phyloP scores from a whole-genome alignment of 2,113 vertebrate genomes.

The Mandrillus leucophaeus region DNA sequence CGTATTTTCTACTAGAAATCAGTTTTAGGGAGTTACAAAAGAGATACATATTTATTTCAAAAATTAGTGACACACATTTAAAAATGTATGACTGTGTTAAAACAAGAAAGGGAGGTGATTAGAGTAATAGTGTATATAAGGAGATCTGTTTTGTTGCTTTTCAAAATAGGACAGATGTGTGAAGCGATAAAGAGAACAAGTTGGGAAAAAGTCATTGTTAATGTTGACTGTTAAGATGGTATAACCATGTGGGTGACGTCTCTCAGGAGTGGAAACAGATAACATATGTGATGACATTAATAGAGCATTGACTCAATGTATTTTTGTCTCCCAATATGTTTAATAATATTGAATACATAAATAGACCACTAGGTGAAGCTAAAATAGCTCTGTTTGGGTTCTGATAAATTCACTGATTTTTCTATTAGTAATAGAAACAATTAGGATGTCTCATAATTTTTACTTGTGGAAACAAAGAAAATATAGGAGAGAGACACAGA shows the following conservation, averaged over 20 bases:
- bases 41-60: not conserved
- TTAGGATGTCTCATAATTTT: not conserved
- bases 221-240: not conserved
- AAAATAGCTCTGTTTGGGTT: not conserved
- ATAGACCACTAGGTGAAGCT: not conserved
- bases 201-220: not conserved
- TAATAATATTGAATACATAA: not conserved
- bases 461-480: conserved; percentile 1
- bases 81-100: not conserved
- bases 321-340: not conserved
- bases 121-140: not conserved
- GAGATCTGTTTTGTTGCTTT: not conserved
- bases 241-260: not conserved
- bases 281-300: not conserved
- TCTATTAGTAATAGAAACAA: not conserved
- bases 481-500: not conserved
- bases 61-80: not conserved
- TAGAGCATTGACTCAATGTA: not conserved
- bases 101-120: not conserved
- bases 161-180: not conserved
- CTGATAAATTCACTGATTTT: not conserved
- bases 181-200: not conserved
- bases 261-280: not conserved
- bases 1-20: not conserved
- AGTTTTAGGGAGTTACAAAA: not conserved